A percentile compares a stretch with the other conserved stretches of the same genome.
Conservation (phyloP, 2,888 invertebrate species). For the Sacculina carcini region DNA sequence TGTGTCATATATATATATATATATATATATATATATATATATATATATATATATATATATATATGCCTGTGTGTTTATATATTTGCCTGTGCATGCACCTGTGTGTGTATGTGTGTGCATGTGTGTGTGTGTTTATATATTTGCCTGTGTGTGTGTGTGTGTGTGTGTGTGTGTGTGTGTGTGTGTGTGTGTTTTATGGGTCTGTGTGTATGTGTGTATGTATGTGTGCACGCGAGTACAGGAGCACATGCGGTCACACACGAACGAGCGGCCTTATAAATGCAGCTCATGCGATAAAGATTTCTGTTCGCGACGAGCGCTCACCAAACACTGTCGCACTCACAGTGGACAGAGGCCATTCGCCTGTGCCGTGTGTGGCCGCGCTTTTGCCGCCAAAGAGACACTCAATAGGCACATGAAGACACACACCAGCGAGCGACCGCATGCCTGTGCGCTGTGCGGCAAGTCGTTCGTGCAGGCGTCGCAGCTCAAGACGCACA, state of each 20-base stretch:
- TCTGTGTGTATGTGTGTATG: no score
- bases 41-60: background rate
- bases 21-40: background rate
- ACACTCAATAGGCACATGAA: background rate
- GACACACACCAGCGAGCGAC: background rate
- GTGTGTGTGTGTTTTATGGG: no score
- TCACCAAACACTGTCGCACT: conserved; percentile 15
- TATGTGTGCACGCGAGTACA: conserved; percentile 21
- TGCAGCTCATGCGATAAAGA: conserved; percentile 18
- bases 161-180: no score
- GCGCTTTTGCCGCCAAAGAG: background rate
- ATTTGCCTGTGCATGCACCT: no score
- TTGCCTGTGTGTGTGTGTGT: no score
- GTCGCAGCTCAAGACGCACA: conserved; percentile 46
- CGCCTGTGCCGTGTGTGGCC: background rate
- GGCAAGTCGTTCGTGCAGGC: conserved; percentile 23
- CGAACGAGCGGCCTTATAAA: conserved; percentile 17
- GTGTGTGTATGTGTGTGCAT: no score
- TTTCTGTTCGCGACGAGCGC: conserved; percentile 17
- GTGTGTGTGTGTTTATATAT: no score
- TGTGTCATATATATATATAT: background rate
- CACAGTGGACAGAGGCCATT: background rate
- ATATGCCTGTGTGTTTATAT: background rate
- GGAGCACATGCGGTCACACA: background rate
- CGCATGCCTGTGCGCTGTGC: background rate